These are phyloP conservation scores for Branchinecta sandiegonensis DNA, from an alignment of 2,888 invertebrate genomes.

Conservation along the genomic window DNA sequence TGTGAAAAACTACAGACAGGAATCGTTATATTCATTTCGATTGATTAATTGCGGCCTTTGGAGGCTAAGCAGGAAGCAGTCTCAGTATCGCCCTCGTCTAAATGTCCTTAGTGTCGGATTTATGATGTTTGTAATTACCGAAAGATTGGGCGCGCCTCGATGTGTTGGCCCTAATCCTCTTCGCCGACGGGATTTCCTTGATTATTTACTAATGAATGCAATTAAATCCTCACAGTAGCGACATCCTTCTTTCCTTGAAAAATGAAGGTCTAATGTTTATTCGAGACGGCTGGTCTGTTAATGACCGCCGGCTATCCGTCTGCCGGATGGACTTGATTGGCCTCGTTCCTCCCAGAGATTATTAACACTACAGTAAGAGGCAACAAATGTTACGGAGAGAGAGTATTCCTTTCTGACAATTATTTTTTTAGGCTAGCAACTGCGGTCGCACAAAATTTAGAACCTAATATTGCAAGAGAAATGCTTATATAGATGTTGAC, in stretches of 20 bases:
- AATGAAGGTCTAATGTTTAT: slow-evolving; percentile 10
- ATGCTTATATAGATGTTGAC: no score
- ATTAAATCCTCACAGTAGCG: slow-evolving; percentile 13
- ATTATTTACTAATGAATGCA: slow-evolving; percentile 15
- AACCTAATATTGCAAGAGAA: no score
- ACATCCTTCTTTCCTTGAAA: slow-evolving; percentile 3
- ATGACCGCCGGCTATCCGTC: not conserved
- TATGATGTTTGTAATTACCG: slow-evolving; percentile 4
- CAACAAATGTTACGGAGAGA: no score
- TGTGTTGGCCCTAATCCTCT: not conserved
- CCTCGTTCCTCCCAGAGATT: slow-evolving; percentile 12
- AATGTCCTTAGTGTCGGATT: not conserved
- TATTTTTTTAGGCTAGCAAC: no score
- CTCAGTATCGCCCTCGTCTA: no score
- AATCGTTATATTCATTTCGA: no score
- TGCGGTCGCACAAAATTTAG: no score
- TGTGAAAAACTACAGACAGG: no score
- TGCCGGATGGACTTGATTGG: not conserved
- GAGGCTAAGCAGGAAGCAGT: no score
- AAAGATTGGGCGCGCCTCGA: slow-evolving; percentile 6
- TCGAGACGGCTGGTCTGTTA: slow-evolving; percentile 7
- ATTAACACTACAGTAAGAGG: not conserved
- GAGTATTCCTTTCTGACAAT: no score
- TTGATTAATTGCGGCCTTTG: no score
- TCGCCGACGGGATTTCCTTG: not conserved